phyloP scores from a whole-genome alignment of 1,140 invertebrate genomes.

The Hylaeus anthracinus region DNA sequence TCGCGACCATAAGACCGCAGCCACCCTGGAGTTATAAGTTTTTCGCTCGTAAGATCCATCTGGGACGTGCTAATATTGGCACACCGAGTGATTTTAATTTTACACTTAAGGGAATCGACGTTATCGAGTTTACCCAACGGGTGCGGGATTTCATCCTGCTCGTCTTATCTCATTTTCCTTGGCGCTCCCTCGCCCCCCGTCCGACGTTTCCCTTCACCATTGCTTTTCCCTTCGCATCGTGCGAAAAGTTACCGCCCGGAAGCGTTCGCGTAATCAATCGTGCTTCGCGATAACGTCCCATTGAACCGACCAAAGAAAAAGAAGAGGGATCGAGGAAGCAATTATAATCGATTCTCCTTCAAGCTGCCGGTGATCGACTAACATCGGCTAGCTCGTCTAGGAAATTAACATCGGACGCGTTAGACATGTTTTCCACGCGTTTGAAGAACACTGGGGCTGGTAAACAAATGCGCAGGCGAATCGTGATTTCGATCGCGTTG shows the following conservation, averaged over 20 bases:
- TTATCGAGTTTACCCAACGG: constrained; percentile 55
- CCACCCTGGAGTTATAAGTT: constrained; percentile 44
- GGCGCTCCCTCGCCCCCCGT: neutral
- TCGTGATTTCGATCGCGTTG: no score
- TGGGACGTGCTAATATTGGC: constrained; percentile 51
- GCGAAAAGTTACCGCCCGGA: constrained; percentile 18
- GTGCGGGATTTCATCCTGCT: constrained; percentile 25
- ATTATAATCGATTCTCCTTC: constrained; percentile 14
- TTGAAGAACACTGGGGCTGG: neutral
- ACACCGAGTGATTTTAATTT: constrained; percentile 58
- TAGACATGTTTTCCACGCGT: neutral
- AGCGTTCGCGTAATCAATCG: neutral
- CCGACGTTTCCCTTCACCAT: neutral
- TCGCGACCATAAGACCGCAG: neutral
- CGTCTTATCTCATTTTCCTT: constrained; percentile 24
- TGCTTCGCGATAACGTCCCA: neutral
- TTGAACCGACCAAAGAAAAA: neutral
- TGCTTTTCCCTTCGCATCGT: neutral
- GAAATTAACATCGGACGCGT: neutral
- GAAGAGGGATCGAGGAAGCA: neutral
- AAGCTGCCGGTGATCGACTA: constrained; percentile 11
- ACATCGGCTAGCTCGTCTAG: neutral
- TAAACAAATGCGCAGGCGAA: no score
- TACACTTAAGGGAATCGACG: constrained; percentile 54
- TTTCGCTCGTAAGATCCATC: constrained; percentile 26